phyloP scores from a whole-genome alignment of 2,113 vertebrate genomes.

The Laterallus jamaicensis region DNA sequence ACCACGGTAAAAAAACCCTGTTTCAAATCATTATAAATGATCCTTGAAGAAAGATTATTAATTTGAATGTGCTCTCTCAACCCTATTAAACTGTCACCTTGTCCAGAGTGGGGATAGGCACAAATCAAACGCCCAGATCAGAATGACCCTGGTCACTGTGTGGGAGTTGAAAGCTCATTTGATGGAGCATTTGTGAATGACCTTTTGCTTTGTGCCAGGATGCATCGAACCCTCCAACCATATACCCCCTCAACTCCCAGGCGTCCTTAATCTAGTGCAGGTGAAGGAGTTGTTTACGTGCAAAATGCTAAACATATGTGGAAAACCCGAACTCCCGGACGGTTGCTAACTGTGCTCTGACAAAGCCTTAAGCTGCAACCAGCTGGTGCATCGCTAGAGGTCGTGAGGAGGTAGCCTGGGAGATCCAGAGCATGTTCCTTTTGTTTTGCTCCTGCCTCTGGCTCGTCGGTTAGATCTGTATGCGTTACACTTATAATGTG shows the following conservation, averaged over 20 bases:
- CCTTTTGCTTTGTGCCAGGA: background rate
- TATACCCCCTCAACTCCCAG: background rate
- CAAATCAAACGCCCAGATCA: background rate
- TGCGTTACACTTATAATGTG: background rate
- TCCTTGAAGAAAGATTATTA: background rate
- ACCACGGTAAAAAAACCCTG: background rate
- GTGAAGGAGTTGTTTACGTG: background rate
- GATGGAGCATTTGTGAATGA: background rate
- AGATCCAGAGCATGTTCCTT: background rate
- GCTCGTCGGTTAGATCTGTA: fast-evolving
- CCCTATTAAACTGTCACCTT: slow-evolving; percentile 21
- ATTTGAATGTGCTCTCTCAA: background rate
- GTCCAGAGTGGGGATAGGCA: background rate
- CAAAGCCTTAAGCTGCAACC: background rate
- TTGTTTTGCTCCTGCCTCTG: background rate
- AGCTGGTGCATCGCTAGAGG: slow-evolving; percentile 9
- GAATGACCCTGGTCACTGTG: background rate
- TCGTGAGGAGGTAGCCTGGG: background rate
- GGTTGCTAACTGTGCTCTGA: background rate
- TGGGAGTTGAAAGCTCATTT: slow-evolving; percentile 22
- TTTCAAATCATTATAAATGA: slow-evolving; percentile 4
- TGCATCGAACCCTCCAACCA: background rate
- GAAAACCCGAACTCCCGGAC: background rate
- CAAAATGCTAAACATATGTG: background rate
- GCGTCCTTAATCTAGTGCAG: background rate